Evolutionary conservation across 2,797 vertebrate genomes (phyloP).

Genomic region (Myotis daubentonii): DNA sequence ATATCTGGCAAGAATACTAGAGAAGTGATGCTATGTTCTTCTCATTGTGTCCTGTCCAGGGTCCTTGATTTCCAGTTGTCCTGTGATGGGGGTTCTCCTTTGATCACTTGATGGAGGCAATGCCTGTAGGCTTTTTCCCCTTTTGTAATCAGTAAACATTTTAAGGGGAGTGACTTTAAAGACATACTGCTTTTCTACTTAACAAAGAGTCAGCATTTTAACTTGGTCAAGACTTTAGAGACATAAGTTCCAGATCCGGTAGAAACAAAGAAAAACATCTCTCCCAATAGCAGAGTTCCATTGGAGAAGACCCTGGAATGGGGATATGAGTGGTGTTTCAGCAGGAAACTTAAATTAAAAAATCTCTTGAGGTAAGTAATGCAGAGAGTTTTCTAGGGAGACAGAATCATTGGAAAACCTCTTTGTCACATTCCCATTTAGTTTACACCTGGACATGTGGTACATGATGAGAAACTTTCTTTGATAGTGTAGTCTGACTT

Average conservation of each 20-base stretch:
- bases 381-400: neutral
- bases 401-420: neutral
- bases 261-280: neutral
- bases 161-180: constrained; percentile 1
- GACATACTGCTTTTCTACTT: neutral
- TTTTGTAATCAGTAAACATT: neutral
- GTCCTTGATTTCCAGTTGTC: neutral
- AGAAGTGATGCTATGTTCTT: neutral
- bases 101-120: neutral
- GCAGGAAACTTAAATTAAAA: neutral
- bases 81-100: neutral
- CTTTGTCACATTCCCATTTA: neutral
- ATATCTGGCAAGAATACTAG: neutral
- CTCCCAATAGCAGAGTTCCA: neutral
- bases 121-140: neutral
- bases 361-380: neutral
- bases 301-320: neutral
- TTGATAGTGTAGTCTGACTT: neutral
- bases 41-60: neutral
- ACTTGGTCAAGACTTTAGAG: neutral
- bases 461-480: neutral
- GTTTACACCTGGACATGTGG: neutral
- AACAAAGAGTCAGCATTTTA: neutral
- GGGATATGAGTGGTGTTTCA: neutral
- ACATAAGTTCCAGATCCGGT: neutral